Evolutionary conservation across 2,797 vertebrate genomes (phyloP).

Genomic region (Phoeniculus purpureus): DNA sequence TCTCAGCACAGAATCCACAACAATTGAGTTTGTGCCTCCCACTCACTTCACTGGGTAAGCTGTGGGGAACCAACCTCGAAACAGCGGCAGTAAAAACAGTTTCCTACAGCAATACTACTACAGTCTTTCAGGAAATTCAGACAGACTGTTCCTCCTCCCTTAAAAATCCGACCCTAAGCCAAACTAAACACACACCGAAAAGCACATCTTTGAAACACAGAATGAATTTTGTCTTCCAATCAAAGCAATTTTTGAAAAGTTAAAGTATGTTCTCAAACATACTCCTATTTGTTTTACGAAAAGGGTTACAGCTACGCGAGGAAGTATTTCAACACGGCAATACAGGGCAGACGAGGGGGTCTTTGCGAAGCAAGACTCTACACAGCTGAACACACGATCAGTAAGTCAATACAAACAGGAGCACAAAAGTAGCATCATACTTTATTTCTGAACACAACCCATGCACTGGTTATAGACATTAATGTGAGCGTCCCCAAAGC

Average conservation of each 20-base stretch:
- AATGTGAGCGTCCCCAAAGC: not conserved
- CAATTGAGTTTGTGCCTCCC: not conserved
- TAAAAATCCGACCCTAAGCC: not conserved
- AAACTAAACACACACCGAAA: not conserved
- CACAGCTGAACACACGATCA: not conserved
- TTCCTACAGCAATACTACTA: not conserved
- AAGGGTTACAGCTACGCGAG: not conserved
- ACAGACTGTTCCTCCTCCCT: not conserved
- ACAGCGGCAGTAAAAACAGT: not conserved
- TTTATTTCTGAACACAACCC: not conserved
- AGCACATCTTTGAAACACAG: not conserved
- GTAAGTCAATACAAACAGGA: not conserved
- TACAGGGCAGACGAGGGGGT: not conserved
- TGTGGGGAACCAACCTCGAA: not conserved
- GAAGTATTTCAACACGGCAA: not conserved
- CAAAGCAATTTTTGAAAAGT: not conserved
- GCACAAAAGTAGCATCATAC: not conserved
- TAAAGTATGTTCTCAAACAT: not conserved
- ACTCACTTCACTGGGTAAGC: not conserved
- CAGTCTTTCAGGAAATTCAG: not conserved
- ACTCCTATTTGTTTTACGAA: not conserved
- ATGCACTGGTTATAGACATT: not conserved
- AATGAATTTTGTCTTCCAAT: not conserved
- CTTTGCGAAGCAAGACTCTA: not conserved
- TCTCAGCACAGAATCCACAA: not conserved